Conservation (phyloP, 2,113 vertebrate genomes). For the Leptobrachium ailaonicum region DNA sequence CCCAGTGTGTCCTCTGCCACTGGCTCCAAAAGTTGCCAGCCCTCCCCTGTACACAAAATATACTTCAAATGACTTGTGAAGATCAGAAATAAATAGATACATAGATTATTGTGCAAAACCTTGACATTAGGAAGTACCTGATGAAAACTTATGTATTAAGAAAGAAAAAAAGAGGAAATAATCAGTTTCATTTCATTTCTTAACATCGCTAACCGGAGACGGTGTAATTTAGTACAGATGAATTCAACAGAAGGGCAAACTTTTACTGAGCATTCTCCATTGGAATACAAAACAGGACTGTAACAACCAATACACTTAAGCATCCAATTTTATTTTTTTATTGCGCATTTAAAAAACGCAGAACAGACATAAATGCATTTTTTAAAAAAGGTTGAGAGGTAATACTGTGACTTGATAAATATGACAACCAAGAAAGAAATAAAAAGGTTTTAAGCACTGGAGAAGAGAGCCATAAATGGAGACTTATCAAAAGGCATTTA, state of each 20-base stretch:
- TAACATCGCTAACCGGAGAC: constrained; percentile 11
- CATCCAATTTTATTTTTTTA: constrained; percentile 29
- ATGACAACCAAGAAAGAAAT: constrained; percentile 26
- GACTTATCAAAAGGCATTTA: constrained; percentile 5
- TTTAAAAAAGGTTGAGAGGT: constrained; percentile 11
- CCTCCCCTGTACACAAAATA: too few relatives aligned
- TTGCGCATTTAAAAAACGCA: constrained; percentile 11
- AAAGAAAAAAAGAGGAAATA: too few relatives aligned
- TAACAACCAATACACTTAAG: constrained; percentile 30
- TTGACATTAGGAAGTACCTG: too few relatives aligned
- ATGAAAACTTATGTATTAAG: too few relatives aligned
- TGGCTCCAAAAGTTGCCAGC: too few relatives aligned
- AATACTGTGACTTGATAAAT: constrained; percentile 39
- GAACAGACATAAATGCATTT: constrained; percentile 12
- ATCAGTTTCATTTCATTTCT: neutral
- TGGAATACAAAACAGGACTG: constrained; percentile 37
- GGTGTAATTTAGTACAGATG: constrained; percentile 23
- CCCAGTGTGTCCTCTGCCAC: too few relatives aligned
- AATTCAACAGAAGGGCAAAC: constrained; percentile 34
- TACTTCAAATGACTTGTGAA: too few relatives aligned
- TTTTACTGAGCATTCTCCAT: constrained; percentile 5
- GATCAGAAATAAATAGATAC: too few relatives aligned
- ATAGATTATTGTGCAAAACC: too few relatives aligned
- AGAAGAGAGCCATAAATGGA: constrained; percentile 18
- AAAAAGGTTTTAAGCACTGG: constrained; percentile 21